These are phyloP conservation scores for Cydia amplana DNA, from an alignment of 1,140 invertebrate species.

Conservation along the genomic window DNA sequence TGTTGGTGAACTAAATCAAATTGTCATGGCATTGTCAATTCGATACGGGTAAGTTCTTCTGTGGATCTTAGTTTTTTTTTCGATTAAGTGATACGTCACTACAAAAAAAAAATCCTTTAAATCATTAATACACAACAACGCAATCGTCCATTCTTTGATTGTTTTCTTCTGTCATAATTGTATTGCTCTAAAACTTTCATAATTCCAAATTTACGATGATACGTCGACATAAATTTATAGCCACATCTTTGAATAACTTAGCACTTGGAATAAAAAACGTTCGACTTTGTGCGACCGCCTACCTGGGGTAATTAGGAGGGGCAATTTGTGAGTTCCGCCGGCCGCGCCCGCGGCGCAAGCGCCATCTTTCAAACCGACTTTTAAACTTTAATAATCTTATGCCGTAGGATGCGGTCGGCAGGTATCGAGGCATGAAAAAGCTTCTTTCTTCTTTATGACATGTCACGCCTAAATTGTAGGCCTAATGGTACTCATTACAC, in stretches of 20 bases:
- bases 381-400: slow-evolving; percentile 29
- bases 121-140: too few relatives aligned
- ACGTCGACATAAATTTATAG: slow-evolving; percentile 36
- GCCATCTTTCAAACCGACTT: slow-evolving; percentile 32
- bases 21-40: slow-evolving; percentile 10
- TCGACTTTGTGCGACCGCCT: slow-evolving; percentile 41
- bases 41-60: slow-evolving; percentile 6
- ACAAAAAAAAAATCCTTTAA: background rate
- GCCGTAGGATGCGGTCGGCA: slow-evolving; percentile 5
- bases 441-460: slow-evolving; percentile 5
- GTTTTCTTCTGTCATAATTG: background rate
- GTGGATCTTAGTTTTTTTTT: background rate
- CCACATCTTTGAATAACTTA: slow-evolving; percentile 46
- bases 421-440: background rate
- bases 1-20: slow-evolving; percentile 12
- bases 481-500: background rate
- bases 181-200: background rate
- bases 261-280: slow-evolving; percentile 43
- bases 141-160: background rate
- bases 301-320: slow-evolving; percentile 51
- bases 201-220: slow-evolving; percentile 1
- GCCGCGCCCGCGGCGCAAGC: slow-evolving; percentile 37
- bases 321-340: slow-evolving; percentile 48
- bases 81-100: background rate
- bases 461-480: slow-evolving; percentile 32